Evolutionary conservation across 2,113 vertebrate species (phyloP), one percentile per base, ranked within the genome.

Genomic region (Glaucomys volans): DNA sequence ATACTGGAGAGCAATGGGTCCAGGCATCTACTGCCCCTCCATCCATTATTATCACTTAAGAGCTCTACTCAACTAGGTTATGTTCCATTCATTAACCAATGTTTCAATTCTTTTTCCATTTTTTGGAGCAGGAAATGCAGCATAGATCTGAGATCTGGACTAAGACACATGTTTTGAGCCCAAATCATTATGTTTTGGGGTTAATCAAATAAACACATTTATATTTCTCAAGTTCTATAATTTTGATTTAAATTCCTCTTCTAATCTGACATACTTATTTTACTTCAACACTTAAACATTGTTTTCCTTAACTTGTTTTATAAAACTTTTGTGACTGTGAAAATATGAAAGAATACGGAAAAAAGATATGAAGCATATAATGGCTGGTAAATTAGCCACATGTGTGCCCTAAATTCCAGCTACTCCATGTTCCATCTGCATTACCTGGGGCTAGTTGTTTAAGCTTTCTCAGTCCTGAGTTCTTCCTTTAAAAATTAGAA

Each of bases 1-100:
- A 28, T 16, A 1, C 16, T 69, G 35, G 5, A 26, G 14, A 30
- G 59, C 1, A 1, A 30, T 1, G 24, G 10, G 8, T 13, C 4
- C 50, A 72, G 22, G 17, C 12, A 54, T 4, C 10, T 20, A 18
- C 1, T n/a, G 12, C 11, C 17, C 30, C 42, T 66, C 32, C 4
- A 42, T 87, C 87, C 4, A 75, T 52, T 59, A 22, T n/a, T 62
- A 3, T 32, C 40, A 79, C 6, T 28, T 88, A n/a, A 50, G n/a
- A 75, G 13, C 42, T 93, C 1, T 83, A 3, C 12, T 94, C 12
- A 71, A 47, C 9, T 67, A 47, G 62, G 13, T 16, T 42, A 8
- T 37, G 6, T 50, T 69, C 22, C 16, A 26, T 52, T 54, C 17
- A 32, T 12, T 32, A 72, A 35, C 35, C 18, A 79, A 16, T 47